Percentiles rank a stretch among this genome's conserved stretches.
These are phyloP conservation scores for Falco concolor DNA, from an alignment of 2,797 vertebrate genomes.

Conservation along the genomic window DNA sequence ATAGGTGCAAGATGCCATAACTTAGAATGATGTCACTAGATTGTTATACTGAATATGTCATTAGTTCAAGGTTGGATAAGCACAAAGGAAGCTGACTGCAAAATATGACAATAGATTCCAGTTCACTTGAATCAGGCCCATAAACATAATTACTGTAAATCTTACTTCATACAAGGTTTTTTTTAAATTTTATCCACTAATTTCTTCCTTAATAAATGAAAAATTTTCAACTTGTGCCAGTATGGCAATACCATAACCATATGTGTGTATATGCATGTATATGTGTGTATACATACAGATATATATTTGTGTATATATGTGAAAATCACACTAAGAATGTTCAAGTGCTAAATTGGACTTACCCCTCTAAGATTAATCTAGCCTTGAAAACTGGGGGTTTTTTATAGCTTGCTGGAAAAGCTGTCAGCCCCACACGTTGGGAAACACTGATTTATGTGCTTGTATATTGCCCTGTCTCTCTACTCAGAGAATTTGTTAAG, in stretches of 20 bases:
- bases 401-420: not conserved
- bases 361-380: not conserved
- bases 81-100: not conserved
- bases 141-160: not conserved
- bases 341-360: not conserved
- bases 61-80: constrained; percentile 16
- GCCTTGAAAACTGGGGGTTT: not conserved
- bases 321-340: not conserved
- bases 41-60: not conserved
- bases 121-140: not conserved
- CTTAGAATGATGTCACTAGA: constrained; percentile 8
- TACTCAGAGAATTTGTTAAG: not conserved
- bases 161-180: not conserved
- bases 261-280: not conserved
- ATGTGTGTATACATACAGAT: not conserved
- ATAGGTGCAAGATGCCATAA: not conserved
- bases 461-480: not conserved
- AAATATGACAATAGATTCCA: not conserved
- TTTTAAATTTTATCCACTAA: not conserved
- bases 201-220: not conserved
- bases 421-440: not conserved
- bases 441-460: not conserved
- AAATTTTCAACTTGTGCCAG: not conserved
- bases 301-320: not conserved
- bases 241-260: not conserved